phyloP scores from a whole-genome alignment of 1,140 invertebrate genomes.

The Penaeus vannamei region DNA sequence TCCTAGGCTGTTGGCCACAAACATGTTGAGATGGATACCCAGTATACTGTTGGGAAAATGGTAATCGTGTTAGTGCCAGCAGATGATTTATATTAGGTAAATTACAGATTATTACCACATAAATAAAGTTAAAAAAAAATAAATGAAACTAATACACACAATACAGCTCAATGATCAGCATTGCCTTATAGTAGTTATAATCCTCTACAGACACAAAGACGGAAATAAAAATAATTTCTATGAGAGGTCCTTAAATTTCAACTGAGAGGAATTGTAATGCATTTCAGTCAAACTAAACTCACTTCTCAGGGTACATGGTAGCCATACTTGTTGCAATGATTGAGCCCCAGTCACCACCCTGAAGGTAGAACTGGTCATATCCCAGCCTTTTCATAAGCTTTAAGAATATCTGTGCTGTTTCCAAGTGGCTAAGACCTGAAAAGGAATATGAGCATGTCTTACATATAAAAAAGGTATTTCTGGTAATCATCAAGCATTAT shows the following conservation, averaged over 20 bases:
- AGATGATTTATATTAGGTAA: background rate
- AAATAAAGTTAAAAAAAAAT: background rate
- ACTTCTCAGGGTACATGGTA: constrained; percentile 78
- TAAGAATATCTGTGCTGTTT: constrained; percentile 82
- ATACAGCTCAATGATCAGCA: too few species aligned
- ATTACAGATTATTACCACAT: background rate
- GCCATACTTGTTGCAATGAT: constrained; percentile 77
- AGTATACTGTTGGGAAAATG: constrained; percentile 73
- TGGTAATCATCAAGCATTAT: background rate
- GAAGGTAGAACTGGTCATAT: constrained; percentile 82
- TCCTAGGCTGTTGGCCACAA: constrained; percentile 71
- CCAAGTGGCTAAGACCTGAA: constrained; percentile 72
- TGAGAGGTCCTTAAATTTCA: too few species aligned
- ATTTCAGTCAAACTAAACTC: background rate
- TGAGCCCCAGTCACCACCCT: constrained; percentile 90
- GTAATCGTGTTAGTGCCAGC: background rate
- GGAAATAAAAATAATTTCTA: too few species aligned
- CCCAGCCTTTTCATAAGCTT: constrained; percentile 88
- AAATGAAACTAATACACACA: background rate
- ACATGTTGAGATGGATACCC: constrained; percentile 81
- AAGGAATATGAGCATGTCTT: background rate
- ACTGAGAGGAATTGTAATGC: constrained; percentile 19
- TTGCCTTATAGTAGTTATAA: too few species aligned
- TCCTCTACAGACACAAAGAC: too few species aligned
- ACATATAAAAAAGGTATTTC: background rate